Base-by-base conservation (phyloP, 2,888 invertebrate species). In the Allophyes oxyacanthae region DNA sequence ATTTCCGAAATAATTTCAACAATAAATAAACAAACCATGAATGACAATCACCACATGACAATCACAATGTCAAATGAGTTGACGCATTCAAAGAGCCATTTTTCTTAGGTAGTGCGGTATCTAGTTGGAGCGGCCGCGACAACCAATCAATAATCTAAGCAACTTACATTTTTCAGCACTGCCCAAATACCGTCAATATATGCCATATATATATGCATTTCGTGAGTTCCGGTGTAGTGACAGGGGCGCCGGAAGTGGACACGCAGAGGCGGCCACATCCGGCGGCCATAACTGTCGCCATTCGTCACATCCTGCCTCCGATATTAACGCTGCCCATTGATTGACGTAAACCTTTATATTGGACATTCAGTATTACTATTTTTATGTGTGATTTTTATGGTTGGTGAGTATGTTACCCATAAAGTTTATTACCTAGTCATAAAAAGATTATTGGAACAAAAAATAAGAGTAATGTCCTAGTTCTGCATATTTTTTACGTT, bases 261-360 rank as follows among this genome's bases (percentile, higher is more conserved):
- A 78, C 81, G 81, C 81, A 78, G 70, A 74, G 77, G 50, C 66
- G 70, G 81, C 83, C 76, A 75, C 84, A 68, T 85, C 86, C 86
- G 84, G 72, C 75, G 78, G 79, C 78, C 78, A 77, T 77, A 75
- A 82, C 85, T 85, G 85, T 81, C 79, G 74, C 81, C 82, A 85
- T 85, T 79, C 82, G 78, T 85, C 84, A 82, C 81, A 76, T 85
- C 84, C 85, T 73, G 74, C 66, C 72, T 58, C 74, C 64, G 76
- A 76, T 81, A 78, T 78, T 81, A 79, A 71, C 73, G 60, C 57
- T 50, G 51, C 32, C 65, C 72, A 83, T 80, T 78, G 85, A 81
- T 75, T 64, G 76, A 75, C 68, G 51, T 66, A 61, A 63, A 62
- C 55, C 54, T 64, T 68, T 63, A 63, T 64, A 52, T 57, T 51